These are phyloP conservation scores for Karalla daura DNA, from an alignment of 2,797 vertebrate species.

Conservation along the genomic window DNA sequence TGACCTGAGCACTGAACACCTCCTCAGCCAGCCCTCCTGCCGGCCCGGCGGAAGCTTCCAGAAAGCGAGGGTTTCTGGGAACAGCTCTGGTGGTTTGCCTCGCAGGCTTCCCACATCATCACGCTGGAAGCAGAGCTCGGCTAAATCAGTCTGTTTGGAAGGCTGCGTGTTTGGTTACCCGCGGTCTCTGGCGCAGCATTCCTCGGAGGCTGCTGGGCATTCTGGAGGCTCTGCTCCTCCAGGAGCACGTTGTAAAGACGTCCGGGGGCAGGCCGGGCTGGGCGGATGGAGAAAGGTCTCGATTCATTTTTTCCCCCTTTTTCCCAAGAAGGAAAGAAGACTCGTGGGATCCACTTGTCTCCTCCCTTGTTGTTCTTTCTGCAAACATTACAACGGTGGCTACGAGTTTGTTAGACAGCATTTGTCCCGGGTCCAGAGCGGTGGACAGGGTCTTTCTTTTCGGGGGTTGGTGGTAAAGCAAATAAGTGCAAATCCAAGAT, in stretches of 20 bases:
- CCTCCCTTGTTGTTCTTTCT: slow-evolving; percentile 49
- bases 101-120: slow-evolving; percentile 58
- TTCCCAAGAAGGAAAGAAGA: slow-evolving; percentile 47
- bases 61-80: slow-evolving; percentile 61
- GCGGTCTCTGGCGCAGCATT: slow-evolving; percentile 63
- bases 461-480: slow-evolving; percentile 47
- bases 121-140: slow-evolving; percentile 45
- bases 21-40: not conserved
- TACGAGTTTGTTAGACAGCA: slow-evolving; percentile 17
- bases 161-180: slow-evolving; percentile 57
- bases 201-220: slow-evolving; percentile 46
- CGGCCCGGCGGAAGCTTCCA: slow-evolving; percentile 41
- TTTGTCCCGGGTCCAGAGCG: slow-evolving; percentile 29
- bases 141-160: slow-evolving; percentile 62
- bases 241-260: slow-evolving; percentile 63
- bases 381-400: slow-evolving; percentile 54
- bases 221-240: slow-evolving; percentile 31
- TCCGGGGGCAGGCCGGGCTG: slow-evolving; percentile 37
- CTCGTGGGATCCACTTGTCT: slow-evolving; percentile 46
- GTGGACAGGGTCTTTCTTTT: slow-evolving; percentile 27
- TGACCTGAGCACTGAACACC: not conserved
- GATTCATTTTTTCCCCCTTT: slow-evolving; percentile 38
- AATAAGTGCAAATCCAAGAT: slow-evolving; percentile 55
- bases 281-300: slow-evolving; percentile 59
- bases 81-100: slow-evolving; percentile 56